Evolutionary conservation across 2,888 invertebrate species (phyloP), one percentile per base, ranked within the genome.

Genomic region (Stramonita haemastoma): DNA sequence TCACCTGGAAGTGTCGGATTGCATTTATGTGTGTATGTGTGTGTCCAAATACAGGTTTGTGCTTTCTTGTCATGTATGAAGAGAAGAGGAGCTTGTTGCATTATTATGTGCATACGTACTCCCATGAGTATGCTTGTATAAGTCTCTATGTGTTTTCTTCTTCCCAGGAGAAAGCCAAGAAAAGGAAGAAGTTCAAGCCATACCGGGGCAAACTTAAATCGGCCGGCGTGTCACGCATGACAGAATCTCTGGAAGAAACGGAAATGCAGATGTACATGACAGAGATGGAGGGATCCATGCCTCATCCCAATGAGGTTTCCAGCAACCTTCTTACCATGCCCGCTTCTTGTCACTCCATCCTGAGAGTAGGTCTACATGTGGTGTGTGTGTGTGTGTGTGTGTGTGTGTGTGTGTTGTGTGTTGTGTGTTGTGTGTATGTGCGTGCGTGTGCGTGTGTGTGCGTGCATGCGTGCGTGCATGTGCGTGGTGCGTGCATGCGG

Each of bases 321-420:
- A 92, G 91, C 87, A 93, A 91, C 15, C 89, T 93, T 13, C 91
- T 94, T 13, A 93, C 94, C n/a, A 95, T 95, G 94, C 95, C 95
- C 26, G 93, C 93, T 34, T 95, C 95, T 36, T 95, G 95, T 91
- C 94, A 95, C 89, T 95, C 94, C 77, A 93, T 95, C 89, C 90
- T 95, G 11, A 94, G 94, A 92, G 95, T 95, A 92, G 89, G 89
- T 81, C 15, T 34, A 79, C 13, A 15, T 87, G 34, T 46, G 19
- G 19, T 34, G 57, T 86, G 29, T 86, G 29, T 57, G 86, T 86
- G 29, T 57, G 57, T 86, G 11, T 86, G 56, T 84, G 56, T 36
- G 46, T 84, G 22, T 86, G 70, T 66, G 60, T 36, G 83, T 83
- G 34, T 83, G 34, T 83, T 66, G 66, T 66, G 26, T 66, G 66